These are phyloP conservation scores for Heliconius congener DNA, from an alignment of 1,140 invertebrate species.

Conservation along the genomic window DNA sequence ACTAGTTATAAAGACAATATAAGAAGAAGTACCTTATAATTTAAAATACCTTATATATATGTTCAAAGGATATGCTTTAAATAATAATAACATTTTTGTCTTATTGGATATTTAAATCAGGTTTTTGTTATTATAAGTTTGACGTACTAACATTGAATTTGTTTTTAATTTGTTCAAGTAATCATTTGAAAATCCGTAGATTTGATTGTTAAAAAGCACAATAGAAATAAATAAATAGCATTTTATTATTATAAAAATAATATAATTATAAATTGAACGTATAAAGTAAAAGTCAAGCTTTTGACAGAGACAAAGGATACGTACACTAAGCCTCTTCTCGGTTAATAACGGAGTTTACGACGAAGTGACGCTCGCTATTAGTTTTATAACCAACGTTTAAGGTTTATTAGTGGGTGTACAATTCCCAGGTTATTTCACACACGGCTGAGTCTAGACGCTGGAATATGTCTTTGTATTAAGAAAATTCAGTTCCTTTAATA, in stretches of 20 bases:
- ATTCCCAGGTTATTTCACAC: slow-evolving; percentile 73
- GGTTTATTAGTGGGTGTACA: slow-evolving; percentile 72
- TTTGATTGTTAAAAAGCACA: not conserved
- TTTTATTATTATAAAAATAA: not conserved
- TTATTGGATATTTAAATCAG: no score
- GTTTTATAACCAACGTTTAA: slow-evolving; percentile 73
- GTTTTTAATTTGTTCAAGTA: not conserved
- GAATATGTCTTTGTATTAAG: slow-evolving; percentile 62
- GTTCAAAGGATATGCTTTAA: no score
- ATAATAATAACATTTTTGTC: no score
- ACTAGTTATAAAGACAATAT: no score
- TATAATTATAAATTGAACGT: not conserved
- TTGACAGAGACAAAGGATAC: slow-evolving; percentile 41
- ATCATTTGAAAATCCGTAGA: not conserved
- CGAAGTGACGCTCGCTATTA: slow-evolving; percentile 68
- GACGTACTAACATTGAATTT: not conserved
- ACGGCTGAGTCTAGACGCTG: slow-evolving; percentile 70
- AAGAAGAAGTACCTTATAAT: no score
- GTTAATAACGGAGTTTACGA: slow-evolving; percentile 72
- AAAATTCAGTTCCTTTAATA: slow-evolving; percentile 47
- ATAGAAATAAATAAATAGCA: not conserved
- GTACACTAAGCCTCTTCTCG: slow-evolving; percentile 46
- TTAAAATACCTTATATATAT: no score
- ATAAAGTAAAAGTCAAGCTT: not conserved
- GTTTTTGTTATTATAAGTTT: no score